Conservation (phyloP, 2,113 vertebrate species). For the Myotis davidii region DNA sequence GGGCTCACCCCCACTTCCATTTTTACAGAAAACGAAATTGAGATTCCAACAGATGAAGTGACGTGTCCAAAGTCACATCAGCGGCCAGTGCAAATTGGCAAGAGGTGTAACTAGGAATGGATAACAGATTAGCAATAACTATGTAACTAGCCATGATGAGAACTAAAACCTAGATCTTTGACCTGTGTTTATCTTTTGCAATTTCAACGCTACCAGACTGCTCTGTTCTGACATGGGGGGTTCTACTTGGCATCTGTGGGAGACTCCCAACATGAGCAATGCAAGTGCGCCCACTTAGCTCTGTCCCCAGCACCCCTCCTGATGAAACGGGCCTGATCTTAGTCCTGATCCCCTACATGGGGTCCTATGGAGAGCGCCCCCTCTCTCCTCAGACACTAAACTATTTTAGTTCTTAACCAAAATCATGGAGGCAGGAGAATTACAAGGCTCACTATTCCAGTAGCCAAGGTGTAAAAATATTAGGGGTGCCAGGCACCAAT, state of each 20-base stretch:
- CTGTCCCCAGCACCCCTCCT: accelerated
- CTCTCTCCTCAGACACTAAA: not conserved
- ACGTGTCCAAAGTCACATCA: not conserved
- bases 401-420: not conserved
- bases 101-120: not conserved
- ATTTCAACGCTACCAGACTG: not conserved
- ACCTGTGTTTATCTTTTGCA: not conserved
- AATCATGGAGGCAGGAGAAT: not conserved
- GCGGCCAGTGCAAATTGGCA: not conserved
- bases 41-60: not conserved
- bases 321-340: not conserved
- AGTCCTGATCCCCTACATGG: accelerated
- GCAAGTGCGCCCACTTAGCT: accelerated
- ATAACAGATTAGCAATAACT: no score
- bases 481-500: not conserved
- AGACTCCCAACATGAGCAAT: accelerated
- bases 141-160: not conserved
- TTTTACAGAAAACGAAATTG: not conserved
- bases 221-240: not conserved
- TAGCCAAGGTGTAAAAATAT: not conserved
- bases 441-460: not conserved
- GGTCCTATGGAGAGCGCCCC: not conserved
- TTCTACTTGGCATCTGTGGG: no score
- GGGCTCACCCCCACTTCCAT: not conserved
- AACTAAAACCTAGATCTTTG: not conserved